Percentiles rank a stretch among this genome's conserved stretches.
Evolutionary conservation across 2,888 invertebrate genomes (phyloP).

Genomic region (Lepidochitona cinerea): DNA sequence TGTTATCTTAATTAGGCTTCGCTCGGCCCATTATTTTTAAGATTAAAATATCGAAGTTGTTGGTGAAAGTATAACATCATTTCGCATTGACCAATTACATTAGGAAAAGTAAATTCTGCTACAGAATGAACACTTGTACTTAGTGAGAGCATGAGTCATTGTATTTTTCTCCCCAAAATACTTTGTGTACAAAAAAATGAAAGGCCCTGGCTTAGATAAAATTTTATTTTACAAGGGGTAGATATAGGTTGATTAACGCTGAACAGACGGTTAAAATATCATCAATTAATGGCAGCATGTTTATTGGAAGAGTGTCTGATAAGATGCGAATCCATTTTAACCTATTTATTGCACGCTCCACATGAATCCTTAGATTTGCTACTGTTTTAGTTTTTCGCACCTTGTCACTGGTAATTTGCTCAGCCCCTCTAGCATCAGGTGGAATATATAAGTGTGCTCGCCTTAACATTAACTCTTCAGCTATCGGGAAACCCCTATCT

Average conservation of each 20-base stretch:
- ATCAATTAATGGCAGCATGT: constrained; percentile 25
- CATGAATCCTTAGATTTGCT: constrained; percentile 33
- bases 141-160: too few species aligned
- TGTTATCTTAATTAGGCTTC: too few species aligned
- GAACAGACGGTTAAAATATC: constrained; percentile 34
- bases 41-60: too few species aligned
- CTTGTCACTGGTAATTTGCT: constrained; percentile 14
- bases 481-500: constrained; percentile 30
- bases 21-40: too few species aligned
- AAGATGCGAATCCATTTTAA: constrained; percentile 31
- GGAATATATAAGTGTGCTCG: constrained; percentile 16
- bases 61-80: too few species aligned
- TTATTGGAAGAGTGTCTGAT: constrained; percentile 25
- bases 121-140: too few species aligned
- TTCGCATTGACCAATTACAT: too few species aligned
- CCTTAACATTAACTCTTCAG: constrained; percentile 11
- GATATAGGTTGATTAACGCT: constrained; percentile 28
- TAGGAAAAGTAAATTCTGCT: too few species aligned
- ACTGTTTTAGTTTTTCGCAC: constrained; percentile 26
- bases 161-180: too few species aligned
- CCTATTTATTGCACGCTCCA: constrained; percentile 29
- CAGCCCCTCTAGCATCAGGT: constrained; percentile 15
- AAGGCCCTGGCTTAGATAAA: too few species aligned
- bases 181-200: too few species aligned
- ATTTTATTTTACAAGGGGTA: constrained; percentile 21